These are phyloP conservation scores for Serranus cabrilla DNA, from an alignment of 2,797 vertebrate species.

Conservation along the genomic window DNA sequence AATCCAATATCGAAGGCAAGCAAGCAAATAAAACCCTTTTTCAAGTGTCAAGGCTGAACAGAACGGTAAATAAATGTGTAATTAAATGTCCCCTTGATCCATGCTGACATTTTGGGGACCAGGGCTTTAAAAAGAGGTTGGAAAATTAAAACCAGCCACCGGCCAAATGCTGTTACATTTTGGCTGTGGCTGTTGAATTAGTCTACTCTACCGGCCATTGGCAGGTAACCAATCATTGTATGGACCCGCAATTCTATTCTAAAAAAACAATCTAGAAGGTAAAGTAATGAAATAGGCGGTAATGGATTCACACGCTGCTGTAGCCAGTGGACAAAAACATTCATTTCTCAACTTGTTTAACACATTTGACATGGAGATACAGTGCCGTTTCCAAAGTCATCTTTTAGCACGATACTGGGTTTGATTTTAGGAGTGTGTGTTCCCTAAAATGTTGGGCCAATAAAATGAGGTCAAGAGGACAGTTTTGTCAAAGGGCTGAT, in stretches of 20 bases:
- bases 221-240: constrained; percentile 71
- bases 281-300: constrained; percentile 60
- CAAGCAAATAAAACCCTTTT: constrained; percentile 3
- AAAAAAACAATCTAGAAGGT: constrained; percentile 52
- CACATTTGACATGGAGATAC: constrained; percentile 39
- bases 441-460: constrained; percentile 17
- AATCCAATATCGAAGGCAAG: constrained; percentile 29
- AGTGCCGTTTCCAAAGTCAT: constrained; percentile 21
- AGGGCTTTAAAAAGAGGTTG: constrained; percentile 50
- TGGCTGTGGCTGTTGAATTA: constrained; percentile 59
- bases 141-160: constrained; percentile 64
- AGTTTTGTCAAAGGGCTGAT: constrained; percentile 19
- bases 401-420: constrained; percentile 13
- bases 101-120: constrained; percentile 58
- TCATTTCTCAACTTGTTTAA: constrained; percentile 43
- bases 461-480: constrained; percentile 31
- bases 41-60: constrained; percentile 1
- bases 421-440: constrained; percentile 32
- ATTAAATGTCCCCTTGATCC: constrained; percentile 62
- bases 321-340: constrained; percentile 39
- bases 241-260: constrained; percentile 42
- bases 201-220: constrained; percentile 56
- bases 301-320: constrained; percentile 48
- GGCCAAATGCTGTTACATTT: constrained; percentile 61
- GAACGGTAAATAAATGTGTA: constrained; percentile 56